Base-by-base conservation (phyloP, 1,140 invertebrate genomes). In the Meloidogyne hapla region DNA sequence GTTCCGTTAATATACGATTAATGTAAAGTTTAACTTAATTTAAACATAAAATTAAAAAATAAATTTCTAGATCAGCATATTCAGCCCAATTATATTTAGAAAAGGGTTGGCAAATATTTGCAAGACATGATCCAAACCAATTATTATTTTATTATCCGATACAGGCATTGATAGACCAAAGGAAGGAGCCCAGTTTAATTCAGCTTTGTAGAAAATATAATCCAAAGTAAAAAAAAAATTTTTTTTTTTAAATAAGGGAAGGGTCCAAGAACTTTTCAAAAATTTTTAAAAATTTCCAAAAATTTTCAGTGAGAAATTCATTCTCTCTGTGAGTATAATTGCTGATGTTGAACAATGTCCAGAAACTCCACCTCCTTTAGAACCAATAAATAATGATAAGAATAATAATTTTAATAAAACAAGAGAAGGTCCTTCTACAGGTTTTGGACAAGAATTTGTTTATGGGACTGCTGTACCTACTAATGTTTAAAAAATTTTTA, bases 201-300 rank as follows among this genome's bases (percentile, higher is more conserved):
- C 92, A 92, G 75, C 90, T 95, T 38, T 95, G 94, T 87, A 93
- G 93, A 84, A 91, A 91, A 64, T 97, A 96, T 89, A 94, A 96
- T 85, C 92, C 94, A 0, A 93, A 94, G 80, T 82, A 63, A 63
- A 75, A 38, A 26, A 62, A 56, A 6, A 8, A 26, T 45, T 61
- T 26, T n/a, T n/a, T n/a, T n/a, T n/a, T n/a, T n/a, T n/a, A n/a
- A n/a, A n/a, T n/a, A n/a, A n/a, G n/a, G n/a, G n/a, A n/a, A n/a
- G n/a, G n/a, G n/a, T n/a, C n/a, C n/a, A n/a, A n/a, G n/a, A n/a
- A n/a, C n/a, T n/a, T n/a, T 68, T 26, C 15, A 67, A 42, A 42
- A 42, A 26, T 38, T 69, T 25, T 38, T 65, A 61, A 75, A 23
- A 61, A 4, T 15, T 65, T 33, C 38, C 21, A 6, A 12, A 62